A percentile compares a stretch with the other conserved stretches of the same genome.
Conservation (phyloP, 2,113 vertebrate genomes). For the Channa argus region DNA sequence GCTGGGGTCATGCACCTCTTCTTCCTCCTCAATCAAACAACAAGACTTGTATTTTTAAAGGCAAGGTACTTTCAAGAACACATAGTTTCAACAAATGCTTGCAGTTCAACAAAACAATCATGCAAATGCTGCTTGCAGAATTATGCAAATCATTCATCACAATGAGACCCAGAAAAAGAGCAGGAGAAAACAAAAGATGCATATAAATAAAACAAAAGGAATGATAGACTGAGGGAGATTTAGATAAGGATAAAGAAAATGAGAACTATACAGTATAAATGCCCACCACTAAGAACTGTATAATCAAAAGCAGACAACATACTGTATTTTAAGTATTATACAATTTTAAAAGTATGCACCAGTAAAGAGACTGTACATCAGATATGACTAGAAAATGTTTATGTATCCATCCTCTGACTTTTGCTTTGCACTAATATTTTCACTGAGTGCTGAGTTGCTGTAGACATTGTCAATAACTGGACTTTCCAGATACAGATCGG, state of each 20-base stretch:
- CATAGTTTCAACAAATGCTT: slow-evolving; percentile 33
- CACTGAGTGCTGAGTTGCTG: too few species aligned
- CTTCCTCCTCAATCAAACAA: slow-evolving; percentile 31
- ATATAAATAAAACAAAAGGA: slow-evolving; percentile 35
- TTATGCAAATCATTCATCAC: slow-evolving; percentile 37
- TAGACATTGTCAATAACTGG: too few species aligned
- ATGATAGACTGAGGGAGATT: slow-evolving; percentile 13
- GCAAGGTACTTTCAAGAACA: slow-evolving; percentile 21
- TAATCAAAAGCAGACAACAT: not conserved
- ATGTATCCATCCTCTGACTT: too few species aligned
- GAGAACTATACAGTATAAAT: not conserved
- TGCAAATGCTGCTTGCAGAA: slow-evolving; percentile 18
- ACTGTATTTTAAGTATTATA: not conserved
- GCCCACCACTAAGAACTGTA: not conserved
- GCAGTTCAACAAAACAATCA: slow-evolving; percentile 12
- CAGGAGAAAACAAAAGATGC: not conserved
- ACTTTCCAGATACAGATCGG: too few species aligned
- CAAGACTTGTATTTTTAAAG: slow-evolving; percentile 16
- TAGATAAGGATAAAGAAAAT: slow-evolving; percentile 16
- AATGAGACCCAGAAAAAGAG: not conserved
- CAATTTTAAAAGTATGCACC: not conserved
- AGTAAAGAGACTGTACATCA: too few species aligned
- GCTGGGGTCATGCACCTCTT: slow-evolving; percentile 19
- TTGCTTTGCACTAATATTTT: too few species aligned
- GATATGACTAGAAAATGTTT: too few species aligned